Evolutionary conservation across 2,113 vertebrate genomes (phyloP), one percentile per base, ranked within the genome.

Genomic region (Cololabis saira): DNA sequence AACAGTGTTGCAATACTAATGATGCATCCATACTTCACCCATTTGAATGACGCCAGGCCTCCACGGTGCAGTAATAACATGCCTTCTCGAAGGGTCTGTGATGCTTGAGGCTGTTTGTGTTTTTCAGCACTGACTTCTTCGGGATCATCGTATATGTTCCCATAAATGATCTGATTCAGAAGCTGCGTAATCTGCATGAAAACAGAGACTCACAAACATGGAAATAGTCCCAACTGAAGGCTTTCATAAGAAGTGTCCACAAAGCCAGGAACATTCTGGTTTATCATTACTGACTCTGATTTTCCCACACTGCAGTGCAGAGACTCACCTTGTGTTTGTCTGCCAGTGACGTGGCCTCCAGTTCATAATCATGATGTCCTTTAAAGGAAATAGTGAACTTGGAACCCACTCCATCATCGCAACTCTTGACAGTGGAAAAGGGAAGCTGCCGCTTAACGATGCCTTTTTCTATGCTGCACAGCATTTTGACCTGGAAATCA

Each of bases 401-500:
- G 6, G 85, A 85, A 6, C 93, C 90, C 1, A 86, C 85, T 2
- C 83, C 45, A 40, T 94, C 90, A 10, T 93, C 89, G 33, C 90
- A 94, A 41, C 91, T 92, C 69, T 91, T 94, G 43, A 95, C 88
- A 11, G 67, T 70, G 0, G 83, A 68, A 85, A 95, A 96, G 3
- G 87, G 85, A 65, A 95, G 92, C 59, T 95, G 92, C 3, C 91
- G 88, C 78, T 92, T 93, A 9, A 95, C 57, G 1, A 81, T 95
- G 27, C 94, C 95, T 61, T 93, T 95, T 80, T 94, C 92, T 0
- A 93, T 93, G 76, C 92, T 94, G 79, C 94, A 96, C 80, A 95
- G 64, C 79, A 89, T 85, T 80, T 93, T 91, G 67, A 67, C 62
- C 14, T 87, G 93, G 85, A 95, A 95, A 86, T 95, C 90, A 4